Base-by-base conservation (phyloP, 2,113 vertebrate genomes). In the Rhea pennata region DNA sequence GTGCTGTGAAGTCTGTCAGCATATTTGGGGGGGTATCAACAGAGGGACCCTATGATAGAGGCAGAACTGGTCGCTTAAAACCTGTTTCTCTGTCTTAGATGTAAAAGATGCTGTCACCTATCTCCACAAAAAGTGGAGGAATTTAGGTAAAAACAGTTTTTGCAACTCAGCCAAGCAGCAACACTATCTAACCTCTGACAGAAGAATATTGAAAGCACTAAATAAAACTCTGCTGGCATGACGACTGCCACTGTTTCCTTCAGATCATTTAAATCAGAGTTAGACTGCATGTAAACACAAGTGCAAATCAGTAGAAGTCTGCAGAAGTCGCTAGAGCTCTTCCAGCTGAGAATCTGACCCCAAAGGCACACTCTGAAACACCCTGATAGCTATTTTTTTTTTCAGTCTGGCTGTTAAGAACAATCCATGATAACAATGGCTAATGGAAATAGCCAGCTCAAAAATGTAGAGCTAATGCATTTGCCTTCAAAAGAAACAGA, bases 201-300 rank as follows among this genome's bases (percentile, higher is more conserved):
- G 79, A 80, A 93, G 94, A 90, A 74, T 81, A 67, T 48, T 72
- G 65, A 91, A 77, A 95, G 26, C 83, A 77, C 13, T 44, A 27
- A 80, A 71, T 64, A 80, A 86, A 84, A 70, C 67, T 81, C 70
- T 92, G 6, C 71, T 88, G 76, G 29, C 73, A 24, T 90, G 90
- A 88, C 3, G 26, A 88, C 44, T 77, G 64, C 21, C 59, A 42
- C 79, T 40, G 26, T 74, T 95, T 66, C 61, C 64, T 90, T 95
- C 67, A 96, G 92, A 93, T 78, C 46, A 56, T 82, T 93, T 91
- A 90, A 93, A 91, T 95, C 78, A 90, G 66, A 92, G 91, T 90
- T 78, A 90, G 54, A 71, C 26, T 92, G 72, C 54, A 29, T 93
- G 86, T 92, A 90, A 96, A 92, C 92, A 88, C 36, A 33, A 77